Evolutionary conservation across 2,797 vertebrate genomes (phyloP).

Genomic region (Amblyraja radiata): DNA sequence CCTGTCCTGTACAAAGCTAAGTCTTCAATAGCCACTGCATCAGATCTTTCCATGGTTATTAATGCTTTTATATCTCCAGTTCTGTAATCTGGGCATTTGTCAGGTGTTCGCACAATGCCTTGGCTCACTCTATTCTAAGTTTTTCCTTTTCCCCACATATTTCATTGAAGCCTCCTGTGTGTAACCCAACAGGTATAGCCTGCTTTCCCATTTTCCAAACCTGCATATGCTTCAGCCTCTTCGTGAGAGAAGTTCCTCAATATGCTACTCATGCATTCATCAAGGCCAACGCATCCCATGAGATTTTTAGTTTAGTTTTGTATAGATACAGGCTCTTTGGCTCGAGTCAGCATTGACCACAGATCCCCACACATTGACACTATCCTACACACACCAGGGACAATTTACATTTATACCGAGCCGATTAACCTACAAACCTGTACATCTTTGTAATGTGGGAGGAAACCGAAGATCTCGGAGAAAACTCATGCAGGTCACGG

Average conservation of each 20-base stretch:
- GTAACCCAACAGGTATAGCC: neutral
- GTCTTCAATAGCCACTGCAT: neutral
- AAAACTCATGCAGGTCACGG: too few relatives aligned
- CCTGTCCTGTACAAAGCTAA: neutral
- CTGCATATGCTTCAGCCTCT: too few relatives aligned
- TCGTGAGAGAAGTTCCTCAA: neutral
- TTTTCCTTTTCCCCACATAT: neutral
- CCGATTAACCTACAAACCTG: too few relatives aligned
- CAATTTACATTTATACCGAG: too few relatives aligned
- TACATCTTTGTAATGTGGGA: too few relatives aligned
- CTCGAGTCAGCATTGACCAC: too few relatives aligned
- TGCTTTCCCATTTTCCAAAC: neutral
- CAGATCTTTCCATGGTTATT: neutral
- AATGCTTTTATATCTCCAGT: neutral
- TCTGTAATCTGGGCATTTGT: neutral
- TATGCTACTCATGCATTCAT: neutral
- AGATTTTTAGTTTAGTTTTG: too few relatives aligned
- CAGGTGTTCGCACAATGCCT: neutral
- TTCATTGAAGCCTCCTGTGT: neutral
- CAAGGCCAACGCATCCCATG: too few relatives aligned
- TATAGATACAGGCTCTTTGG: too few relatives aligned
- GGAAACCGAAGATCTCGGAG: too few relatives aligned
- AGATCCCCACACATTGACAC: too few relatives aligned
- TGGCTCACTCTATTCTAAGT: neutral
- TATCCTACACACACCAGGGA: too few relatives aligned